Conservation (phyloP, 2,888 invertebrate genomes). For the Sesia bembeciformis region DNA sequence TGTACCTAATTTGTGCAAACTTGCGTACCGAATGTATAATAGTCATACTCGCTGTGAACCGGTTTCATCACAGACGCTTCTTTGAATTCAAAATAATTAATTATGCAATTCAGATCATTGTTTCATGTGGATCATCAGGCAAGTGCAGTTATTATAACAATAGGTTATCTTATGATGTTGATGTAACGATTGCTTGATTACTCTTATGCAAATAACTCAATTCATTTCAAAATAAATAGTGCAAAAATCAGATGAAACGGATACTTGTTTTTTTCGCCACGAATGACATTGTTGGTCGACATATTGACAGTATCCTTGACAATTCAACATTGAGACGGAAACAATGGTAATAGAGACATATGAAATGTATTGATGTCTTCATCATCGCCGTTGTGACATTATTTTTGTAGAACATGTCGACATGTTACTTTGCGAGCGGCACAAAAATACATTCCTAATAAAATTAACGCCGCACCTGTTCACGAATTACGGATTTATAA, state of each 20-base stretch:
- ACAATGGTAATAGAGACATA: constrained; percentile 19
- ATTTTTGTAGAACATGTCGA: constrained; percentile 1
- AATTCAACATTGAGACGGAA: constrained; percentile 12
- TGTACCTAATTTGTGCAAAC: neutral
- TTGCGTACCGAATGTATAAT: neutral
- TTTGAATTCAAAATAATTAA: neutral
- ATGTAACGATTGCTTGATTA: neutral
- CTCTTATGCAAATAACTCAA: neutral
- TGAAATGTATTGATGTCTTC: constrained; percentile 18
- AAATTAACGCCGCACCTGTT: no score
- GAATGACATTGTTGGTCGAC: neutral
- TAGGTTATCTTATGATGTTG: neutral
- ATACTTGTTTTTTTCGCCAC: neutral
- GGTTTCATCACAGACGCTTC: neutral
- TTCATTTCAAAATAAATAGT: neutral
- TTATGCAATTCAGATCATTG: constrained; percentile 3
- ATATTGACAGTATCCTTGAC: constrained; percentile 15
- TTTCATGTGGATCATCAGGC: constrained; percentile 5
- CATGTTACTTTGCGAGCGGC: no score
- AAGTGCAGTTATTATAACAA: neutral
- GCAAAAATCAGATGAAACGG: neutral
- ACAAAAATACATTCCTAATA: no score
- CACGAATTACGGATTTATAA: no score
- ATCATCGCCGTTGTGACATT: constrained; percentile 8
- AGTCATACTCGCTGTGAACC: neutral